Evolutionary conservation across 2,888 invertebrate genomes (phyloP), one percentile per base, ranked within the genome.

Genomic region (Synergus laeviventris): DNA sequence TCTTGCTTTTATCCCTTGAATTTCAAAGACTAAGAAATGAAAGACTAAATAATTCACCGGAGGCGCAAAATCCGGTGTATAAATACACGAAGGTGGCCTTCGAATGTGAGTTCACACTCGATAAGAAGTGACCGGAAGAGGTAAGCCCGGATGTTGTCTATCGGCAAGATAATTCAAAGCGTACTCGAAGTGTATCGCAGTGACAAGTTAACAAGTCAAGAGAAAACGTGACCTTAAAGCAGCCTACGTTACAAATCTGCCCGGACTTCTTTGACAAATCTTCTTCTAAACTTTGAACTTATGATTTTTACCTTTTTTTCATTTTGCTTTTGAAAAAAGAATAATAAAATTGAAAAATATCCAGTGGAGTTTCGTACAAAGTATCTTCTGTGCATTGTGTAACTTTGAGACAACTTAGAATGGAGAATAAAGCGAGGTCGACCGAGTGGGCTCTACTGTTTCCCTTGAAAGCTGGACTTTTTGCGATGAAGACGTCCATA

Each of bases 361-460:
- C 12, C 11, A 24, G 21, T 59, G 59, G 21, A 59, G 24, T 59
- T 56, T 59, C 11, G 12, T 59, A 14, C 11, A 24, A 59, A 59
- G 14, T 24, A 24, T 21, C 7, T 59, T 59, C 59, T 24, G 14
- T 4, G 11, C 14, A 59, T 24, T 59, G 59, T 59, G 12, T 24
- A 36, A 77, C 60, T 60, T 66, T 61, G 74, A 16, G 66, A 76
- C 74, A 75, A 56, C 21, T 49, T 9, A 80, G 56, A 74, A 89
- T 90, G 89, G 87, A 91, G 78, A 82, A 91, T 89, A 91, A 92
- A 89, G 88, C 92, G 90, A 88, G 92, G 91, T 84, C 92, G 87
- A 92, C 92, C 11, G 92, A 93, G 83, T 93, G 92, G 91, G 94
- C 94, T 9, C 91, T 94, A 70, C 86, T 93, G 24, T 93, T 93